phyloP scores from a whole-genome alignment of 2,888 invertebrate genomes.

The Drosophila koepferae region DNA sequence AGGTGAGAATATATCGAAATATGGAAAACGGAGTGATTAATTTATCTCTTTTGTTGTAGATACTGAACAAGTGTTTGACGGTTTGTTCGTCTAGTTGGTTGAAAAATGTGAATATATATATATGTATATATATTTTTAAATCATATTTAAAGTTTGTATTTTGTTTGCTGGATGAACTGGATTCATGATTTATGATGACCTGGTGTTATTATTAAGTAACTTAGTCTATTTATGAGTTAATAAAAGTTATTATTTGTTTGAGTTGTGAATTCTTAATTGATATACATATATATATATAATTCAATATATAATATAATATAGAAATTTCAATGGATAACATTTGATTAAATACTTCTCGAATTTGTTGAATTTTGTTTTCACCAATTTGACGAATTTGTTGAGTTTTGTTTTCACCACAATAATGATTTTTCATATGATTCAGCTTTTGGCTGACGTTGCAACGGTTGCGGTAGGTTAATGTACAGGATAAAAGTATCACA shows the following conservation, averaged over 20 bases:
- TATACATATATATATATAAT: not conserved
- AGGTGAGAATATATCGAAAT: conserved; percentile 87
- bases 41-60: conserved; percentile 35
- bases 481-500: too few species aligned
- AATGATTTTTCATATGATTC: too few species aligned
- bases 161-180: conserved; percentile 18
- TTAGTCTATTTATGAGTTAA: conserved; percentile 1
- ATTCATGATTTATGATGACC: conserved; percentile 6
- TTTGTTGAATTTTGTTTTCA: too few species aligned
- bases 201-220: not conserved
- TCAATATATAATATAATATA: too few species aligned
- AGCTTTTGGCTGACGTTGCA: too few species aligned
- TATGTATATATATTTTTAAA: too few species aligned
- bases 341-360: too few species aligned
- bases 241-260: not conserved
- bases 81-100: not conserved
- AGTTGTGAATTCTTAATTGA: not conserved
- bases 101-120: not conserved
- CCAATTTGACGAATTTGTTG: too few species aligned
- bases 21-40: too few species aligned
- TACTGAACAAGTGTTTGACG: conserved; percentile 51
- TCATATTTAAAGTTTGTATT: conserved; percentile 5
- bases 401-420: too few species aligned
- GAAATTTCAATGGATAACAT: too few species aligned
- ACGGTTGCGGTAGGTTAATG: too few species aligned